phyloP scores from a whole-genome alignment of 2,888 invertebrate genomes.

The Hyalella azteca region DNA sequence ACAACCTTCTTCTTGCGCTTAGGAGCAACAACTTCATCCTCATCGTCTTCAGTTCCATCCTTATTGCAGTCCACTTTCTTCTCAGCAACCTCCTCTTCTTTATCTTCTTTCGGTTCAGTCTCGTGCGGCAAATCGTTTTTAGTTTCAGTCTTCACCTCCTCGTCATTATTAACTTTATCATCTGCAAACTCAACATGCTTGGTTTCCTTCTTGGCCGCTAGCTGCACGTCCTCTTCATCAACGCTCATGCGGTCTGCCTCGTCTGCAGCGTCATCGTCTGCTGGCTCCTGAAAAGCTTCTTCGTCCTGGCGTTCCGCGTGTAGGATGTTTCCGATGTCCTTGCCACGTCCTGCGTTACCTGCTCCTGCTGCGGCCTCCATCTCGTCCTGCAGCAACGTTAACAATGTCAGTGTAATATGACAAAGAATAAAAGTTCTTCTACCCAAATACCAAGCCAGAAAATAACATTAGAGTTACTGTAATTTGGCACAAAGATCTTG shows the following conservation, averaged over 20 bases:
- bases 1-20: conserved; percentile 50
- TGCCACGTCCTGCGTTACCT: conserved; percentile 76
- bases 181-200: conserved; percentile 23
- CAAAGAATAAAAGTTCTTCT: not conserved
- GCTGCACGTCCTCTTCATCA: conserved; percentile 33
- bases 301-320: conserved; percentile 72
- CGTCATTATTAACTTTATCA: conserved; percentile 15
- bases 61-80: conserved; percentile 12
- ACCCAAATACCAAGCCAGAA: not conserved
- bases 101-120: conserved; percentile 20
- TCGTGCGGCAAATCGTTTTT: conserved; percentile 19
- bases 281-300: conserved; percentile 50
- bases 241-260: conserved; percentile 35
- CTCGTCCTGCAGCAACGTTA: conserved; percentile 68
- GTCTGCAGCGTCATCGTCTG: conserved; percentile 49
- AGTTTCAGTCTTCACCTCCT: conserved; percentile 44
- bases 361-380: conserved; percentile 70
- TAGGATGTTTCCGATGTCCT: conserved; percentile 89
- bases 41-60: conserved; percentile 38
- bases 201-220: conserved; percentile 33
- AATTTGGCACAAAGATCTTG: too few species aligned
- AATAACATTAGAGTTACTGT: not conserved
- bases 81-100: conserved; percentile 47
- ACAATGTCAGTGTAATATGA: not conserved
- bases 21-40: conserved; percentile 49